Evolutionary conservation across 2,113 vertebrate species (phyloP).

Genomic region (Paedocypris sp.): DNA sequence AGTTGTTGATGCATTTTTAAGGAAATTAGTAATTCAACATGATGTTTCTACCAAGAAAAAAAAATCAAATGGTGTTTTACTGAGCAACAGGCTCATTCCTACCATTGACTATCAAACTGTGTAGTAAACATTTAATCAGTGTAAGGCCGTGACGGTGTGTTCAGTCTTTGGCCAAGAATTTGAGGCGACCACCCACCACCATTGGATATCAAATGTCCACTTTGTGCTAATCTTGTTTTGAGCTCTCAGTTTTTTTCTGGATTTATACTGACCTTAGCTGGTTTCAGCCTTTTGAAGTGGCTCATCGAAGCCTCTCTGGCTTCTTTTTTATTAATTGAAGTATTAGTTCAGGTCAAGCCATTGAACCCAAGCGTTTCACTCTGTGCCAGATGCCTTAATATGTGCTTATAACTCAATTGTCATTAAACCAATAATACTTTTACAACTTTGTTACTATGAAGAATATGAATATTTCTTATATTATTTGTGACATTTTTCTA

Average conservation of each 20-base stretch:
- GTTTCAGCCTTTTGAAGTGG: neutral
- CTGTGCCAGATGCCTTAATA: no score
- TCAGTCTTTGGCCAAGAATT: conserved; percentile 31
- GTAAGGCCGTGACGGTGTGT: conserved; percentile 1
- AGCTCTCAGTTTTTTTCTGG: conserved; percentile 4
- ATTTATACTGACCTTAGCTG: conserved; percentile 5
- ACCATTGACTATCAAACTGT: conserved; percentile 35
- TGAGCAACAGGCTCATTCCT: conserved; percentile 30
- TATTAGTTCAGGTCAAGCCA: neutral
- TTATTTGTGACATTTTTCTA: no score
- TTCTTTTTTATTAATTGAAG: neutral
- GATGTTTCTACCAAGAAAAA: no score
- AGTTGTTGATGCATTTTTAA: conserved; percentile 14
- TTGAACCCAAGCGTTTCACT: neutral
- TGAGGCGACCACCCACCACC: conserved; percentile 54
- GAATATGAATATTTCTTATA: no score
- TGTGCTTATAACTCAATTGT: no score
- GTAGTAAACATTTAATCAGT: conserved; percentile 54
- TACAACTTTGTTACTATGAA: no score
- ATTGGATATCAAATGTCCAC: conserved; percentile 38
- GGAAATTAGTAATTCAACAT: no score
- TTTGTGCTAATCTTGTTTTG: conserved; percentile 25
- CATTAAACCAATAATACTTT: no score
- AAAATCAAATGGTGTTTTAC: no score
- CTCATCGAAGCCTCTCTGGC: neutral